A percentile compares a stretch with the other conserved stretches of the same genome.
Evolutionary conservation across 2,113 vertebrate genomes (phyloP).

Genomic region (Colius striatus): DNA sequence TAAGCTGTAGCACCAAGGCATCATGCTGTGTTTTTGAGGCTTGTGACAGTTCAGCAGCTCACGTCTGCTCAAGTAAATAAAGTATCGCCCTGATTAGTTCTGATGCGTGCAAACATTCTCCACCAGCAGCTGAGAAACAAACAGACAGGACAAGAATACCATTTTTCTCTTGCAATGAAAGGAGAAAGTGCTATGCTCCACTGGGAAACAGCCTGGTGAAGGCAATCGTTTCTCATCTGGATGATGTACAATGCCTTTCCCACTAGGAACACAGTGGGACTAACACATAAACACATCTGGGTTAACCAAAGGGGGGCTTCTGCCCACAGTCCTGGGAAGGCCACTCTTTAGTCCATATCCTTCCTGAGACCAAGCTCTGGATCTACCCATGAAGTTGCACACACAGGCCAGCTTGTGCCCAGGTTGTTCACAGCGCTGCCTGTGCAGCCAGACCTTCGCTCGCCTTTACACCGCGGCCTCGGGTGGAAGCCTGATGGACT

Average conservation of each 20-base stretch:
- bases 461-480: neutral
- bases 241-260: neutral
- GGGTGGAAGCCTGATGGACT: neutral
- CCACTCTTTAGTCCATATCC: neutral
- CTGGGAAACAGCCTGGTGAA: neutral
- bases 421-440: neutral
- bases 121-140: neutral
- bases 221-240: neutral
- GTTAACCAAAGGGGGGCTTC: neutral
- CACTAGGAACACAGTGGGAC: neutral
- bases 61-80: neutral
- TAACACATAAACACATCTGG: neutral
- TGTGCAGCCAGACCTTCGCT: fast-evolving
- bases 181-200: neutral
- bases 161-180: neutral
- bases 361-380: neutral
- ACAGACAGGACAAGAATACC: neutral
- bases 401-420: too few species aligned
- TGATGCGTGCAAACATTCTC: neutral
- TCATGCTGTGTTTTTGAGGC: neutral
- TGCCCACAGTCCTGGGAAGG: neutral
- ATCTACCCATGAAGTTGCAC: neutral
- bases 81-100: neutral
- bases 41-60: neutral
- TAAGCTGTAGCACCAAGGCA: neutral